Base-by-base conservation (phyloP, 1,140 invertebrate species). In the Drosophila jambulina region DNA sequence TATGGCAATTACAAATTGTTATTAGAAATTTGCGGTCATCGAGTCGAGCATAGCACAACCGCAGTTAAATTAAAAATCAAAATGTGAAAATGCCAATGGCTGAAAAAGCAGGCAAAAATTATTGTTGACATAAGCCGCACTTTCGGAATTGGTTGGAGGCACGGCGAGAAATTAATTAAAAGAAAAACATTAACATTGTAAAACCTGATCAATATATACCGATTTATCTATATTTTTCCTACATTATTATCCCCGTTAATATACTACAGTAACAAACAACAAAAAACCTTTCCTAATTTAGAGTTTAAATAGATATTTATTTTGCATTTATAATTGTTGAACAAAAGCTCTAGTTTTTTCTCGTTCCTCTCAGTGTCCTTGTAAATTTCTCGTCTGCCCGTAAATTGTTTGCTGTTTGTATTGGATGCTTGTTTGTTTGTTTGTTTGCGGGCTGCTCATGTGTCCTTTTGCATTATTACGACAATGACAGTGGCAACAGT, bases 381-480 rank as follows among this genome's bases (percentile, higher is more conserved):
- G 32, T 21, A 54, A 54, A 38, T 12, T 54, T 32, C 21, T 10
- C n/a, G 32, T 43, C 25, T 32, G 25, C 25, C 23, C 27, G 49
- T 63, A 38, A 57, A 64, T 53, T 81, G 71, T 69, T 58, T 70
- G 62, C 60, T 54, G 71, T 74, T 61, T 59, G 72, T 34, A 56
- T 49, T 59, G 57, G 43, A 23, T 54, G 51, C 17, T 56, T 56
- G 51, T 53, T 51, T 74, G 58, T 78, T 62, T 58, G 77, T 76
- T 81, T 71, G 64, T 56, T 49, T 60, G 64, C 51, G 45, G 45
- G 27, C 19, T 43, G 29, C 43, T 61, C 38, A 38, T 69, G 58
- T 64, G 62, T 61, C 34, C 58, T 79, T 83, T 83, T 76, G 71
- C 80, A 87, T 82, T 85, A 82, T 86, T 86, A 71, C 69, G 67